Conservation (phyloP, 2,888 invertebrate genomes). For the Thymelicus acteon region DNA sequence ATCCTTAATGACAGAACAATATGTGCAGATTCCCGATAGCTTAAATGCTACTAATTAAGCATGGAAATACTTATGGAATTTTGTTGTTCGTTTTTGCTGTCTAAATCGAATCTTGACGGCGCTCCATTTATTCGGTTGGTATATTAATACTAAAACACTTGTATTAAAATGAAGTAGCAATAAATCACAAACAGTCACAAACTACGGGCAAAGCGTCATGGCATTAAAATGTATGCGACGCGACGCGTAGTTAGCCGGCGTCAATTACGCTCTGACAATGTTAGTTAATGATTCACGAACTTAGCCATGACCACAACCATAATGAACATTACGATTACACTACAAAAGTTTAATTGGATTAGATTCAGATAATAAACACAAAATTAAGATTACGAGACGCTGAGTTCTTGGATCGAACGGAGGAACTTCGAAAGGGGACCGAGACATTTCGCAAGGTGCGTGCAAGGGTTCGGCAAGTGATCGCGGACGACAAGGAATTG, state of each 20-base stretch:
- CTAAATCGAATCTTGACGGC: too few species aligned
- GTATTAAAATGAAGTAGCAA: conserved; percentile 1
- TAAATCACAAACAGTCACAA: conserved; percentile 2
- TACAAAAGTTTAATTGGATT: conserved; percentile 14
- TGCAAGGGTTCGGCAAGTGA: conserved; percentile 60
- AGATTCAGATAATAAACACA: conserved; percentile 72
- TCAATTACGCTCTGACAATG: conserved; percentile 9
- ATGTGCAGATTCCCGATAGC: too few species aligned
- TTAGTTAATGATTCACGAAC: conserved; percentile 8
- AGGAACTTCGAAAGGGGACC: conserved; percentile 54
- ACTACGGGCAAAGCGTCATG: neutral
- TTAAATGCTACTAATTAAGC: too few species aligned
- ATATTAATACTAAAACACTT: too few species aligned
- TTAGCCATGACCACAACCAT: conserved; percentile 1
- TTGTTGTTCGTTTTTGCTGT: too few species aligned
- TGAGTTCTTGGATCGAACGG: conserved; percentile 62
- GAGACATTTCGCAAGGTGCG: conserved; percentile 61
- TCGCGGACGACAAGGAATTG: conserved; percentile 59
- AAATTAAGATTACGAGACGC: conserved; percentile 67
- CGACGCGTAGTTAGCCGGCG: neutral
- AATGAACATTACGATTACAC: conserved; percentile 14
- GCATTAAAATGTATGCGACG: conserved; percentile 6
- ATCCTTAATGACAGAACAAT: too few species aligned
- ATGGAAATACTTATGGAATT: too few species aligned
- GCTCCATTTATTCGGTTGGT: too few species aligned